Evolutionary conservation across 2,888 invertebrate genomes (phyloP).

Genomic region (Phlogophora meticulosa): DNA sequence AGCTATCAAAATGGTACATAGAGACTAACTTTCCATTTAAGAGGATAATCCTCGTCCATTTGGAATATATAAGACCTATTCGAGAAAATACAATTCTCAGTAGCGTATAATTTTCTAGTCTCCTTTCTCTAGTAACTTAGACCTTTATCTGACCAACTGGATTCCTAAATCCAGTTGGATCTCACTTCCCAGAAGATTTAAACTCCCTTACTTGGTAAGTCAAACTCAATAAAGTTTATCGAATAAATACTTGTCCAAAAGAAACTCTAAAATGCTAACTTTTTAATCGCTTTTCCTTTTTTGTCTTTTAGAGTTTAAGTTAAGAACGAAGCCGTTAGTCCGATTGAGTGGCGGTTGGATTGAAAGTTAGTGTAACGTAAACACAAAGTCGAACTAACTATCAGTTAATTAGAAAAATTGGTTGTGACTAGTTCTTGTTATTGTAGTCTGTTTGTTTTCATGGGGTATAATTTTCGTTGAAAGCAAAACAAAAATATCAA

Average conservation of each 20-base stretch:
- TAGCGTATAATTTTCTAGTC: slow-evolving; percentile 20
- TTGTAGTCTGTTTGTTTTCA: slow-evolving; percentile 16
- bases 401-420: slow-evolving; percentile 34
- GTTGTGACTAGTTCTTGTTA: slow-evolving; percentile 21
- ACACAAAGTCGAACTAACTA: slow-evolving; percentile 14
- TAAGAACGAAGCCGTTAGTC: slow-evolving; percentile 16
- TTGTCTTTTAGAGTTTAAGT: slow-evolving; percentile 30
- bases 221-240: slow-evolving; percentile 32
- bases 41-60: slow-evolving; percentile 12
- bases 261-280: slow-evolving; percentile 23
- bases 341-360: slow-evolving; percentile 25
- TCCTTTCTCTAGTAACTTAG: slow-evolving; percentile 7
- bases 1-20: slow-evolving; percentile 5
- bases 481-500: slow-evolving; percentile 1
- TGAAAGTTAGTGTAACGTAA: slow-evolving; percentile 35
- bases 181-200: slow-evolving; percentile 17
- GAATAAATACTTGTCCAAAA: slow-evolving; percentile 14
- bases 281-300: slow-evolving; percentile 50
- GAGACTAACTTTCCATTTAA: background rate
- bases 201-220: slow-evolving; percentile 13
- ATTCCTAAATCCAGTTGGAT: slow-evolving; percentile 3
- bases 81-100: slow-evolving; percentile 12
- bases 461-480: slow-evolving; percentile 1
- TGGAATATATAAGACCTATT: slow-evolving; percentile 3
- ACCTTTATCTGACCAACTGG: background rate